phyloP scores from a whole-genome alignment of 2,888 invertebrate genomes.

The Nasonia oneida region DNA sequence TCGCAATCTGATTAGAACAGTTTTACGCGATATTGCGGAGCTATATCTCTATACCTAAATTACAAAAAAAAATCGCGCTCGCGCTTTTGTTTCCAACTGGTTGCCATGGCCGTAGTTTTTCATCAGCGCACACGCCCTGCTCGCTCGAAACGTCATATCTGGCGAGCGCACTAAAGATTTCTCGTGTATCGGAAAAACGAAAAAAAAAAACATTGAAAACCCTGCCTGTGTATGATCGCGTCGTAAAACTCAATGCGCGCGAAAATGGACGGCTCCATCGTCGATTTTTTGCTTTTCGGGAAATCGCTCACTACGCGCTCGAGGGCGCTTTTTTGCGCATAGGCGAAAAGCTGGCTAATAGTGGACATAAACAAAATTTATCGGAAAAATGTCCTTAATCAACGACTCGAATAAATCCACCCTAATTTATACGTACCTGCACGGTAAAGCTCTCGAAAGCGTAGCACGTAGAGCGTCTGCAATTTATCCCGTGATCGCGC shows the following conservation, averaged over 20 bases:
- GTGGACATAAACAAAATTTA: slow-evolving; percentile 50
- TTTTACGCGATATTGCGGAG: slow-evolving; percentile 10
- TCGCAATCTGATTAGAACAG: slow-evolving; percentile 9
- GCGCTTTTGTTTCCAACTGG: not conserved
- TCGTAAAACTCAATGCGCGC: slow-evolving; percentile 24
- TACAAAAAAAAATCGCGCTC: not conserved
- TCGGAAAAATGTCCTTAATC: slow-evolving; percentile 49
- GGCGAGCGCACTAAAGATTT: not conserved
- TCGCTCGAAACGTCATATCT: not conserved
- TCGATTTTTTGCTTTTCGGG: not conserved
- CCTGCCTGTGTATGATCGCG: not conserved
- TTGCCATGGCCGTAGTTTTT: too few species aligned
- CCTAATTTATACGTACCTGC: slow-evolving; percentile 31
- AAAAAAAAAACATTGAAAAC: not conserved
- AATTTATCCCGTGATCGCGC: too few species aligned
- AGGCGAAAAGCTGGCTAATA: slow-evolving; percentile 8
- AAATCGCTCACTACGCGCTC: too few species aligned
- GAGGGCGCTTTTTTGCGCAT: too few species aligned
- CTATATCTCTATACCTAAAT: not conserved
- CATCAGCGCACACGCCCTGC: not conserved
- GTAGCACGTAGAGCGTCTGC: not conserved
- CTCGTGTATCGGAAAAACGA: not conserved
- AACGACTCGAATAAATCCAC: slow-evolving; percentile 43
- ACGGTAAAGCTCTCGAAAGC: not conserved
- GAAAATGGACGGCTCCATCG: not conserved